Evolutionary conservation across 2,797 vertebrate species (phyloP).

Genomic region (Takifugu rubripes): DNA sequence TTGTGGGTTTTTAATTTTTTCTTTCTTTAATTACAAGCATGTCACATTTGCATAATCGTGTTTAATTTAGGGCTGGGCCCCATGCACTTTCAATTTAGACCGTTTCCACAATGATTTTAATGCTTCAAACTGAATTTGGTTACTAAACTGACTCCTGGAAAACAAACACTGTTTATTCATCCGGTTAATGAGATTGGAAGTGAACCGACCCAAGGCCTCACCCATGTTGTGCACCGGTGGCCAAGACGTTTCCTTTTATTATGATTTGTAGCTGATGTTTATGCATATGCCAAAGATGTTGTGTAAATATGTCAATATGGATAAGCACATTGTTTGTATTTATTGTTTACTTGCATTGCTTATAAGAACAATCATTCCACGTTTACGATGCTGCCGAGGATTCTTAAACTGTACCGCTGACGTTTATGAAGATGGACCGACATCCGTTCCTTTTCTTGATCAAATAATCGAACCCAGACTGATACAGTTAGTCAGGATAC

Average conservation of each 20-base stretch:
- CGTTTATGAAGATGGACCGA: neutral
- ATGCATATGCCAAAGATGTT: conserved; percentile 99
- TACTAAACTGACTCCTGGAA: neutral
- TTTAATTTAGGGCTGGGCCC: conserved; percentile 68
- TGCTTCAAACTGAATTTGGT: conserved; percentile 6
- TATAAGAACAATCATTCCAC: conserved; percentile 90
- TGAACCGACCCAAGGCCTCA: conserved; percentile 68
- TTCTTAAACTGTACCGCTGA: conserved; percentile 44
- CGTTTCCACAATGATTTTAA: conserved; percentile 33
- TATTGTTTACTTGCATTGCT: conserved; percentile 98
- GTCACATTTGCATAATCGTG: conserved; percentile 73
- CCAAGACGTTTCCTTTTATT: conserved; percentile 74
- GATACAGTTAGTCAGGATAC: too few species aligned
- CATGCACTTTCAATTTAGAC: conserved; percentile 63
- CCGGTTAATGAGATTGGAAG: conserved; percentile 45
- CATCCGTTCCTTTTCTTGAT: neutral
- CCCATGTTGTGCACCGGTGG: conserved; percentile 88
- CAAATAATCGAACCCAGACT: neutral
- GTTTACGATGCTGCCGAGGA: conserved; percentile 74
- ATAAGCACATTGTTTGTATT: conserved; percentile 99
- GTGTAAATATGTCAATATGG: conserved; percentile 99
- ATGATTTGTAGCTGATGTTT: conserved; percentile 83
- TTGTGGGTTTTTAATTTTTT: too few species aligned
- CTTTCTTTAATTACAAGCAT: conserved; percentile 49
- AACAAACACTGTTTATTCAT: neutral